Base-by-base conservation (phyloP, 2,797 vertebrate species). In the Crocodylus rhombifer region DNA sequence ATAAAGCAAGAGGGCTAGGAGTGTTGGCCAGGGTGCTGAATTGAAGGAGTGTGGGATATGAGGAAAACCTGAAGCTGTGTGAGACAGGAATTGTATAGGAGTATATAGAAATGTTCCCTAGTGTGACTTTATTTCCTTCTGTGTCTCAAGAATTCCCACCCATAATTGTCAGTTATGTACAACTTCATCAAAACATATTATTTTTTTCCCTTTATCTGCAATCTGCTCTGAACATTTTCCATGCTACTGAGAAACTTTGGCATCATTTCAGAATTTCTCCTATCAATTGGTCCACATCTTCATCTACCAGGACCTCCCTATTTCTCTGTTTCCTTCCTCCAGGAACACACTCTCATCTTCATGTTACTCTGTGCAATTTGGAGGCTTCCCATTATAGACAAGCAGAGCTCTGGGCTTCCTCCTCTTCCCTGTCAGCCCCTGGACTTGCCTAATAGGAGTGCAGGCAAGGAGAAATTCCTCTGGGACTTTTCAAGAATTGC, bases 51-150 rank as follows among this genome's bases (percentile, higher is more conserved):
- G 58, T 2, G 15, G 15, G 33, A 15, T 26, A 15, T 42, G 10
- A 62, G 56, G 64, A 25, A 36, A 69, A 67, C 28, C 4, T 3
- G 18, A 10, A 33, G 63, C 58, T 60, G 18, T 42, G 12, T 71
- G 55, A 13, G 15, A 58, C 55, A 36, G 36, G 30, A 58, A 26
- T 14, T 21, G 1, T 0, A 7, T 2, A 5, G 42, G 15, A 0
- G 13, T 15, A 4, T 2, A 3, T 5, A 33, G 17, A 42, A 51
- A 5, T 2, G 12, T 71, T 42, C 42, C 30, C 7, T 5, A 0
- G 63, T 17, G 56, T 0, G 6, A 28, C 23, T 73, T 17, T 4
- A 3, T 16, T 56, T 71, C 55, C 74, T 42, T 67, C 58, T 21
- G 20, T 11, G n/a, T 83, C n/a, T 25, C 69, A 16, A 6, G 33